Evolutionary conservation across 2,888 invertebrate genomes (phyloP).

Genomic region (Acrobasis repandana): DNA sequence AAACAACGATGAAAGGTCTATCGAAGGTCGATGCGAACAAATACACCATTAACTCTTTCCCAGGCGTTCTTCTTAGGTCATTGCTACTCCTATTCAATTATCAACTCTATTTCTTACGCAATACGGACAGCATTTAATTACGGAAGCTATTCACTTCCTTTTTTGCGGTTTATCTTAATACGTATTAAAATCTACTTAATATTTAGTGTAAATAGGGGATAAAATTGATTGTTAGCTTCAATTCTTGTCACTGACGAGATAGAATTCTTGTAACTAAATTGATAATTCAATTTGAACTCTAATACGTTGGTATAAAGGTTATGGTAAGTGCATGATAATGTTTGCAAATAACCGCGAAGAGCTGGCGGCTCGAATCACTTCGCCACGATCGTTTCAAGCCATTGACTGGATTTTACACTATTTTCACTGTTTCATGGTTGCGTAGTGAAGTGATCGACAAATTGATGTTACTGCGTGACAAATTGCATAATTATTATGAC

Average conservation of each 20-base stretch:
- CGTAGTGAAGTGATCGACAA: neutral
- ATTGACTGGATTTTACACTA: slow-evolving; percentile 43
- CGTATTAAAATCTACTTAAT: slow-evolving; percentile 10
- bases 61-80: slow-evolving; percentile 13
- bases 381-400: slow-evolving; percentile 45
- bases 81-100: slow-evolving; percentile 2
- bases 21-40: slow-evolving; percentile 16
- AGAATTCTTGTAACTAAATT: neutral
- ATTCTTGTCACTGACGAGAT: neutral
- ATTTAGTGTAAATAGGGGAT: neutral
- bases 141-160: slow-evolving; percentile 29
- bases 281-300: neutral
- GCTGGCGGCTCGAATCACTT: slow-evolving; percentile 43
- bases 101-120: slow-evolving; percentile 12
- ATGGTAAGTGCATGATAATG: slow-evolving; percentile 14
- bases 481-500: neutral
- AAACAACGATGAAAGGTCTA: slow-evolving; percentile 13
- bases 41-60: slow-evolving; percentile 11
- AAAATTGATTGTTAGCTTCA: neutral
- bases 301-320: slow-evolving; percentile 1
- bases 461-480: slow-evolving; percentile 9
- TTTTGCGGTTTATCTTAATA: slow-evolving; percentile 11
- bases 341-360: slow-evolving; percentile 35
- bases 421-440: slow-evolving; percentile 34
- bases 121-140: slow-evolving; percentile 7